phyloP scores from a whole-genome alignment of 2,888 invertebrate genomes.

The Pristionchus entomophagus region DNA sequence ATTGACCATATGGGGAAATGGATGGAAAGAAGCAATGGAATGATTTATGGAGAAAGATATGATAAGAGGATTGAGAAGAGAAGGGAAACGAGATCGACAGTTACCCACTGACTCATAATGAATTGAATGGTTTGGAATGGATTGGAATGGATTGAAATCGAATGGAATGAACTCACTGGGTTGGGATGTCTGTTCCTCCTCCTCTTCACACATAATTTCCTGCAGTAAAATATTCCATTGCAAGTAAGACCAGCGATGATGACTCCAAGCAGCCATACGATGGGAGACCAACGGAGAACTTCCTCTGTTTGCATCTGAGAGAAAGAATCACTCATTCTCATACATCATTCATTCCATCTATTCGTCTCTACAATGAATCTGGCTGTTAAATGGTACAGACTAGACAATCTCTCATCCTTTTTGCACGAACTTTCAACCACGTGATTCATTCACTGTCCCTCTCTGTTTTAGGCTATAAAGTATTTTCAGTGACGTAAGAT shows the following conservation, averaged over 20 bases:
- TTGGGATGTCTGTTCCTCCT: slow-evolving; percentile 6
- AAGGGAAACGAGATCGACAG: background rate
- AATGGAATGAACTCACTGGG: background rate
- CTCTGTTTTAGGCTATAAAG: background rate
- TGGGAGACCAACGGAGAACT: slow-evolving; percentile 46
- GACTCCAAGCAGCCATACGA: slow-evolving; percentile 46
- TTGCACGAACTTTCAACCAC: background rate
- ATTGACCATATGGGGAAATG: slow-evolving; percentile 8
- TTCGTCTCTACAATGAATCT: background rate
- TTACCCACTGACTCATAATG: background rate
- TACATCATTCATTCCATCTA: background rate
- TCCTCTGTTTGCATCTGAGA: slow-evolving; percentile 44
- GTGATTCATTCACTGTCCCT: background rate
- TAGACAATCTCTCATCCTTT: background rate
- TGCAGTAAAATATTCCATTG: slow-evolving; percentile 41
- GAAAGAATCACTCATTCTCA: background rate
- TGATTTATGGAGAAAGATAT: background rate
- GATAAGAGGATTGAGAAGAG: slow-evolving; percentile 6
- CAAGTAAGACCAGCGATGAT: slow-evolving; percentile 42
- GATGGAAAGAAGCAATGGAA: background rate
- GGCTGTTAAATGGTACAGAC: background rate
- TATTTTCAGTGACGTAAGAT: background rate
- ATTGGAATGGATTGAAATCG: background rate
- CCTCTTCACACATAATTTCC: slow-evolving; percentile 9
- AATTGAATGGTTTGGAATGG: background rate